Evolutionary conservation across 2,888 invertebrate genomes (phyloP).

Genomic region (Spodoptera exigua): DNA sequence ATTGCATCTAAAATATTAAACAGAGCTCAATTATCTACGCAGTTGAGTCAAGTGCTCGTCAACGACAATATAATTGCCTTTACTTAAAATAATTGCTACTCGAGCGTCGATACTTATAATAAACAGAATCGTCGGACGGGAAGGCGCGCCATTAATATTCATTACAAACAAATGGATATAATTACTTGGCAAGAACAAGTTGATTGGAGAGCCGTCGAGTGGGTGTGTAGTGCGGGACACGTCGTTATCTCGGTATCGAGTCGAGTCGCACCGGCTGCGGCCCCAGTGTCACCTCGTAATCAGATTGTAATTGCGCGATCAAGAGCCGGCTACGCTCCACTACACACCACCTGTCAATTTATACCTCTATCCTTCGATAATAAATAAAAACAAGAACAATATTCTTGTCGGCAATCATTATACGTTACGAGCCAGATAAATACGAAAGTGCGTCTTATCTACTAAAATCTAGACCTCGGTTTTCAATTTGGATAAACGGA

Average conservation of each 20-base stretch:
- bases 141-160: constrained; percentile 83
- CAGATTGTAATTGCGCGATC: constrained; percentile 82
- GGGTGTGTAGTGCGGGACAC: constrained; percentile 77
- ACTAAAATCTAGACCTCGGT: constrained; percentile 2
- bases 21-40: constrained; percentile 65
- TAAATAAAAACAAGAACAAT: constrained; percentile 57
- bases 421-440: constrained; percentile 30
- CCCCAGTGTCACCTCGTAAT: constrained; percentile 76
- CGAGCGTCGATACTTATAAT: constrained; percentile 77
- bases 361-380: constrained; percentile 62
- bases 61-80: constrained; percentile 76
- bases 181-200: constrained; percentile 84
- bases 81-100: constrained; percentile 82
- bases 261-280: constrained; percentile 60
- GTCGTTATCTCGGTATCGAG: constrained; percentile 83
- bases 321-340: constrained; percentile 70
- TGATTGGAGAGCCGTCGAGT: constrained; percentile 79
- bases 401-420: constrained; percentile 42
- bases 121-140: constrained; percentile 74
- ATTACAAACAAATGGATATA: constrained; percentile 87
- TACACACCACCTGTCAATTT: constrained; percentile 76
- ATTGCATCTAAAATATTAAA: constrained; percentile 69
- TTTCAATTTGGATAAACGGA: constrained; percentile 6
- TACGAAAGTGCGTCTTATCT: constrained; percentile 22
- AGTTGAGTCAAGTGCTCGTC: constrained; percentile 68